Evolutionary conservation across 2,797 vertebrate genomes (phyloP), one percentile per base, ranked within the genome.

Genomic region (Pelobates cultripes): DNA sequence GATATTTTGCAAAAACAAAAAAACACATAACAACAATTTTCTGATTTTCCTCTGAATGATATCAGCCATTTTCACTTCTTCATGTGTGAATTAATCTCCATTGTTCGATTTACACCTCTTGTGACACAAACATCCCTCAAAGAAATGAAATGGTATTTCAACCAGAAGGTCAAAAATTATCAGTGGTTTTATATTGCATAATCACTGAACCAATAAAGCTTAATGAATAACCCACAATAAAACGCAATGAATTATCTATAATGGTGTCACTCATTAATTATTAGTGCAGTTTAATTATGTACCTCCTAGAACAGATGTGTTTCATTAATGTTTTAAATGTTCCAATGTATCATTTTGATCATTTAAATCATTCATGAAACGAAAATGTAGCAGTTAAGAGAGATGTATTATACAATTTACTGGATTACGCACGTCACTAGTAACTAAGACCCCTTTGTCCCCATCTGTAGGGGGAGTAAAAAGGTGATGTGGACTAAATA

Each of bases 221-320:
- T 80, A 14, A 80, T 80, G 45, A 79, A 53, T 79, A 57, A 74
- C 66, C 40, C 28, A 57, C 15, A 43, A 73, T 73, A 73, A 67
- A 68, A 45, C 4, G 40, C 53, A 53, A 73, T 82, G 61, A 77
- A 82, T 77, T 57, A 77, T 73, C 60, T 55, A 77, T 73, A 61
- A 28, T 7, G 42, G 51, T 68, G 75, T 74, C 13, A 8, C 63
- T 43, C 63, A 70, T 83, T 42, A 78, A 83, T 83, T 69, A 83
- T 78, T 78, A 15, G 47, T 63, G 81, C 10, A 0, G 9, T 64
- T 75, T 77, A 73, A 78, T 83, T 74, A 74, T 78, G 71, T 73
- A 15, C 43, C 13, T 2, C 45, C 63, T 41, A 57, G 42, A 67
- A 60, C 70, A 73, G 75, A 82, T 43, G 63, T 13, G 8, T 41